Conservation (phyloP, 1,140 invertebrate species). For the Heliconius eleuchia region DNA sequence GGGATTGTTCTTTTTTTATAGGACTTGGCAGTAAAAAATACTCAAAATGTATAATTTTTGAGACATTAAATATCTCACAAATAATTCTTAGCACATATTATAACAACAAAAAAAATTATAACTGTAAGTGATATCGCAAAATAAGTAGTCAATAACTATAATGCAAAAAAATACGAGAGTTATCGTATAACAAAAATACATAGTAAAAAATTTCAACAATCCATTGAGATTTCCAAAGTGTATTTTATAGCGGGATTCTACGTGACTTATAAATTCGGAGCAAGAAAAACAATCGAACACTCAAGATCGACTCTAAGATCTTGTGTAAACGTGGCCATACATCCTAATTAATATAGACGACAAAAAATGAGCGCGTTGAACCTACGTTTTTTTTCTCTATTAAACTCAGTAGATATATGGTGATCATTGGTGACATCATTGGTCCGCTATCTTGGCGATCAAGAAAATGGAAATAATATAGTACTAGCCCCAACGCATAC, state of each 20-base stretch:
- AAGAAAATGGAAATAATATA: slow-evolving; percentile 19
- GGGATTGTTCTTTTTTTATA: too few relatives aligned
- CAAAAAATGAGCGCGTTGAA: slow-evolving; percentile 19
- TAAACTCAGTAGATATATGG: slow-evolving; percentile 20
- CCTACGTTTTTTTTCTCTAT: slow-evolving; percentile 24
- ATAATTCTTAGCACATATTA: too few relatives aligned
- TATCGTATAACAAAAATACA: too few relatives aligned
- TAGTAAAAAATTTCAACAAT: too few relatives aligned
- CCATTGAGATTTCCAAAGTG: not conserved
- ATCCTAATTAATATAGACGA: slow-evolving; percentile 19
- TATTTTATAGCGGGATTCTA: slow-evolving; percentile 23
- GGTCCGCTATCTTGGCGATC: slow-evolving; percentile 18
- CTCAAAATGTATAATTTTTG: too few relatives aligned
- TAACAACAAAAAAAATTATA: too few relatives aligned
- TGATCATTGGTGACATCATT: slow-evolving; percentile 24
- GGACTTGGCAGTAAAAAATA: too few relatives aligned
- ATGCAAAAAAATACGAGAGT: too few relatives aligned
- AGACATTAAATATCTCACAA: too few relatives aligned
- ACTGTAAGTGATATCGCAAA: too few relatives aligned
- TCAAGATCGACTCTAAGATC: slow-evolving; percentile 24
- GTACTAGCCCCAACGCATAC: slow-evolving; percentile 26
- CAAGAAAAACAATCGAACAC: slow-evolving; percentile 4
- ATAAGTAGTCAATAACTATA: too few relatives aligned
- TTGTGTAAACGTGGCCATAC: slow-evolving; percentile 21
- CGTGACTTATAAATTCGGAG: slow-evolving; percentile 20